Conservation (phyloP, 2,113 vertebrate species). For the Cervus canadensis region DNA sequence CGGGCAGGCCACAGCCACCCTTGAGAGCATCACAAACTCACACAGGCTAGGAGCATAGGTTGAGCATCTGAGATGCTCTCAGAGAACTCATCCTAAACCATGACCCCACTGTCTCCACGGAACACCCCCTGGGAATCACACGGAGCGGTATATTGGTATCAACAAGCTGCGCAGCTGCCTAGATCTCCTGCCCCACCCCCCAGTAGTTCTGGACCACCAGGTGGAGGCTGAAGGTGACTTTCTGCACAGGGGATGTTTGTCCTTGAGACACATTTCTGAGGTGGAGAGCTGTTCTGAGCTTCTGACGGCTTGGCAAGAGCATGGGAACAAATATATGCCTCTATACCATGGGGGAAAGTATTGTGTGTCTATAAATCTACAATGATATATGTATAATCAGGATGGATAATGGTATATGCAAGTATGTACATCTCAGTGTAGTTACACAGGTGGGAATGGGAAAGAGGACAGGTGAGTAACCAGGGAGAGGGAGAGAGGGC, state of each 20-base stretch:
- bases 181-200: neutral
- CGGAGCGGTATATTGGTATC: rapidly evolving
- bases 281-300: neutral
- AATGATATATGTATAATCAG: neutral
- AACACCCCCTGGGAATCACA: neutral
- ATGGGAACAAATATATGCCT: neutral
- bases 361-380: neutral
- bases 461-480: neutral
- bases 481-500: neutral
- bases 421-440: neutral
- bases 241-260: neutral
- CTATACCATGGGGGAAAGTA: neutral
- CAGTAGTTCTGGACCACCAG: neutral
- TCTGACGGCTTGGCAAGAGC: neutral
- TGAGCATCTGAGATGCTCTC: neutral
- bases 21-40: neutral
- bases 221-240: neutral
- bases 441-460: neutral
- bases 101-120: rapidly evolving
- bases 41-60: neutral
- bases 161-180: neutral
- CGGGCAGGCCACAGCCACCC: neutral
- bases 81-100: neutral
- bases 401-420: neutral
- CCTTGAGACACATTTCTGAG: neutral